Conservation (phyloP, 2,888 invertebrate species). For the Lepetodrilus schrolli region DNA sequence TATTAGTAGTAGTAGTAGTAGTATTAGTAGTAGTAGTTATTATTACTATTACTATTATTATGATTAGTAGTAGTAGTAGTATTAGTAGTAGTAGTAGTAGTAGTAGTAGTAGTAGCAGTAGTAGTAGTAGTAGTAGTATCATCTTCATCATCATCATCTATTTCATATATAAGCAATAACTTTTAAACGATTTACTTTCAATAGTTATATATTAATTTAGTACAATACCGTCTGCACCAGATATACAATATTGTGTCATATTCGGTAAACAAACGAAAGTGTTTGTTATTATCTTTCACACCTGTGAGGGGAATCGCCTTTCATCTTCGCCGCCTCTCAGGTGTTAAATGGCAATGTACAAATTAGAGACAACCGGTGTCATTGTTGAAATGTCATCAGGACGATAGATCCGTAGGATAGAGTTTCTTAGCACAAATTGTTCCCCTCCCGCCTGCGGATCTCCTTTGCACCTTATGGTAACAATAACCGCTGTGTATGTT, state of each 20-base stretch:
- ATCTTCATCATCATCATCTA: too few relatives aligned
- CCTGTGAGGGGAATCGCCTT: conserved; percentile 9
- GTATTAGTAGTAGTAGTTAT: too few relatives aligned
- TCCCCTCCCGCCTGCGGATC: neutral
- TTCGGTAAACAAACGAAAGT: neutral
- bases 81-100: too few relatives aligned
- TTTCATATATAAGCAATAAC: too few relatives aligned
- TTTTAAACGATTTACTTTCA: too few relatives aligned
- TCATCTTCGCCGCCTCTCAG: conserved; percentile 10
- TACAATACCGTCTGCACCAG: neutral
- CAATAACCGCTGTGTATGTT: neutral
- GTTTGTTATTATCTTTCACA: neutral
- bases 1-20: too few relatives aligned
- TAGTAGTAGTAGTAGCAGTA: too few relatives aligned
- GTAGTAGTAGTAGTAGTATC: too few relatives aligned
- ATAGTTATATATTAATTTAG: neutral
- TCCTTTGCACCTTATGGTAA: neutral
- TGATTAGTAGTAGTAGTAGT: too few relatives aligned
- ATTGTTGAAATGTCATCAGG: conserved; percentile 4
- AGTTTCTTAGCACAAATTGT: conserved; percentile 23
- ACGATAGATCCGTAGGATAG: conserved; percentile 3
- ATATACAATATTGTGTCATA: neutral
- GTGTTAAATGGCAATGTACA: neutral
- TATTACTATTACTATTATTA: too few relatives aligned
- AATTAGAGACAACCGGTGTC: conserved; percentile 14